These are phyloP conservation scores for Adelges cooleyi DNA, from an alignment of 1,140 invertebrate genomes.

Conservation along the genomic window DNA sequence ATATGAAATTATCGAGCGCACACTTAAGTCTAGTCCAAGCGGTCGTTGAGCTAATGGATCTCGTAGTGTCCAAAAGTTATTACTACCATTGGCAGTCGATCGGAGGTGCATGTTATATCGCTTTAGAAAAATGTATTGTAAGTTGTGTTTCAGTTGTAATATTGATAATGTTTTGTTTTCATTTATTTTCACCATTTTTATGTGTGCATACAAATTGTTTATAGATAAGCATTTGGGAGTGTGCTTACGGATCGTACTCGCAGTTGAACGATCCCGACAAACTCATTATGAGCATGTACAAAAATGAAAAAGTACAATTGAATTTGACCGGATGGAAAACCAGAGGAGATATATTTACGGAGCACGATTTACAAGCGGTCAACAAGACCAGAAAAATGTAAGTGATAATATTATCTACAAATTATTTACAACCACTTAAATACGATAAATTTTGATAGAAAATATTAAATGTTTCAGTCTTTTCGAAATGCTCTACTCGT, in stretches of 20 bases:
- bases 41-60: slow-evolving; percentile 10
- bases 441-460: too few species aligned
- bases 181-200: too few species aligned
- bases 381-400: slow-evolving; percentile 23
- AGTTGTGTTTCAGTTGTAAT: not conserved
- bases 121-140: slow-evolving; percentile 18
- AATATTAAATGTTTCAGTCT: slow-evolving; percentile 9
- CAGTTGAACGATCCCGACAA: slow-evolving; percentile 18
- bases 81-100: slow-evolving; percentile 14
- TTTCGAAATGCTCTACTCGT: slow-evolving; percentile 13
- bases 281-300: slow-evolving; percentile 8
- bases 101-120: not conserved
- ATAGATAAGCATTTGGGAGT: slow-evolving; percentile 25
- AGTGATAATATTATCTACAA: not conserved
- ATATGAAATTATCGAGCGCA: slow-evolving; percentile 1
- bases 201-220: too few species aligned
- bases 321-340: slow-evolving; percentile 26
- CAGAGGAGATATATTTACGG: slow-evolving; percentile 18
- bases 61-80: slow-evolving; percentile 20
- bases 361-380: not conserved
- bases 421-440: too few species aligned
- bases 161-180: too few species aligned
- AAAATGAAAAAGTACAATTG: slow-evolving; percentile 24
- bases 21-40: slow-evolving; percentile 10
- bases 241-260: slow-evolving; percentile 18